Base-by-base conservation (phyloP, 2,797 vertebrate species). In the Phrynocephalus forsythii region DNA sequence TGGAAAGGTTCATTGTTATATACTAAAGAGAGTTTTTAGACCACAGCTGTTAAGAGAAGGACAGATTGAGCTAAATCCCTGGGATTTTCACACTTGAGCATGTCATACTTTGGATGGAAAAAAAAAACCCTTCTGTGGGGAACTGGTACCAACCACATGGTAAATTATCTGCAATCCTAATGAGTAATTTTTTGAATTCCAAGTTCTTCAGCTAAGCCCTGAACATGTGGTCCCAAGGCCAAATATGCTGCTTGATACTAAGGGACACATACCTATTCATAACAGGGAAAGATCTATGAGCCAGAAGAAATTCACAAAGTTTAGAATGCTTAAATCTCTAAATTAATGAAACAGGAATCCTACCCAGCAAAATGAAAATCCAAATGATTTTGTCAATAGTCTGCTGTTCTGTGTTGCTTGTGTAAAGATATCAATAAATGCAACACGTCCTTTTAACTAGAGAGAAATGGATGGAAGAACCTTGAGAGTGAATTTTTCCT, bases 1-100 rank as follows among this genome's bases (percentile, higher is more conserved):
- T 81, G 48, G 84, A 48, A 92, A 90, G 24, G 0, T 3, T 24
- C 71, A 77, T 68, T 93, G 22, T 91, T 89, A 87, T 91, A 88
- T 1, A 86, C 26, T 80, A 92, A 84, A 68, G 63, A 90, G 0
- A 83, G 5, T 0, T 80, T 89, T 90, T 78, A 67, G 48, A 80
- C 44, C 50, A 88, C 48, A 90, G 72, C 26, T 0, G 0, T 52
- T 82, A 83, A 83, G 67, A 81, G 44, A 86, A 87, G 67, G 52
- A 22, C 2, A 88, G 63, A 87, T 71, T 88, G 77, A 1, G 0
- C 38, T 89, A 69, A 91, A 85, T 82, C 85, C 1, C 26, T 13
- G 50, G 73, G 73, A 69, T 86, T 71, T 89, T 60, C 69, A 86
- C 68, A 69, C 20, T 69, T 85, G 71, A 81, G n/a, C 33, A 69